Base-by-base conservation (phyloP, 1,140 invertebrate species). In the Vanessa atalanta region DNA sequence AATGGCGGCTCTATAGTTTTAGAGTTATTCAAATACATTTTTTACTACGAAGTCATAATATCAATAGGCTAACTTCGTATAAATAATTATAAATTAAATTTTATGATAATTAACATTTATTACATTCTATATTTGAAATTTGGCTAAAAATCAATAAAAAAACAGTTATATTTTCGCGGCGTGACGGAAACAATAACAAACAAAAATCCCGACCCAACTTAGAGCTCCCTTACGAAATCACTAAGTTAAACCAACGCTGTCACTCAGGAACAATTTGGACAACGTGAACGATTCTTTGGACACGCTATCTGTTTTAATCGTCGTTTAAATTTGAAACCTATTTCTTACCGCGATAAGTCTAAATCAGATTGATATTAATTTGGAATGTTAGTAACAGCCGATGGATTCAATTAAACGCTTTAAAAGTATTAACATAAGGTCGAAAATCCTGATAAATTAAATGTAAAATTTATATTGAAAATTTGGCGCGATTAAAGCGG, bases 401-500 rank as follows among this genome's bases (percentile, higher is more conserved):
- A 60, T 31, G 9, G 2, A 47, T 50, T 63, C n/a, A 23, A 70
- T 70, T 77, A 73, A 73, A 65, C n/a, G 72, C 47, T 73, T 37
- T 79, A 79, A 48, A 8, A 0, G 14, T n/a, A 53, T 15, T 16
- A 4, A 47, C 1, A 15, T 79, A 84, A 70, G 64, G 76, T 74
- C 71, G 53, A 77, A 65, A 73, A 31, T 79, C 50, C 47, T 48
- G 37, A 68, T 48, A n/a, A 9, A 15, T 12, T 0, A 47, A 67
- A 61, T 53, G 55, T 72, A 15, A 43, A 74, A 61, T 73, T 69
- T 73, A 77, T 75, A 83, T 78, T 80, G 80, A 82, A 85, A 83
- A 82, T 85, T 86, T 81, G 77, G 82, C 68, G 65, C 79, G 70
- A 83, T 87, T 81, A 78, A 83, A 79, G 79, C 79, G 84, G 82